phyloP scores from a whole-genome alignment of 2,888 invertebrate genomes.

The Cistogaster globosa region DNA sequence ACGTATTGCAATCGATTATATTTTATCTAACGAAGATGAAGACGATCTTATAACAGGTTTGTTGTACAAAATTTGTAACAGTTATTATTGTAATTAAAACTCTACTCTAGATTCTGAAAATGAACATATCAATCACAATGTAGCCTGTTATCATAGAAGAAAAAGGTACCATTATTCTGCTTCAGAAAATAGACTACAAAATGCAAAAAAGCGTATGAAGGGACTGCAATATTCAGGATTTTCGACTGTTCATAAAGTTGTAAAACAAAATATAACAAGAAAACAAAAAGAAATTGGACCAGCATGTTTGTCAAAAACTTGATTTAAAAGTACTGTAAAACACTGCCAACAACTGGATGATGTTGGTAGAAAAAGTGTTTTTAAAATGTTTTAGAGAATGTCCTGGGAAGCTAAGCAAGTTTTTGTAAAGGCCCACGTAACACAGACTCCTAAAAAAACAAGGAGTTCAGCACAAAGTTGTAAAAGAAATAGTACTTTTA shows the following conservation, averaged over 20 bases:
- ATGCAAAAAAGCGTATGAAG: conserved; percentile 16
- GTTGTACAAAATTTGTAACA: conserved; percentile 20
- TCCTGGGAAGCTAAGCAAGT: no score
- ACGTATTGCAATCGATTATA: conserved; percentile 20
- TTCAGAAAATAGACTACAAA: conserved; percentile 20
- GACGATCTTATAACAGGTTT: conserved; percentile 26
- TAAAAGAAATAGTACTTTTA: no score
- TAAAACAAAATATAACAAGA: conserved; percentile 11
- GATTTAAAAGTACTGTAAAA: no score
- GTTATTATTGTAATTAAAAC: conserved; percentile 22
- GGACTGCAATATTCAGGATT: conserved; percentile 15
- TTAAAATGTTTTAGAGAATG: no score
- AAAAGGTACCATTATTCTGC: background rate
- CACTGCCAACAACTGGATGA: no score
- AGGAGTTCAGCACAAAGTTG: no score
- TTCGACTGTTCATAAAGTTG: conserved; percentile 5
- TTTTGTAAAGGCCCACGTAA: no score
- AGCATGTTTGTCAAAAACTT: background rate
- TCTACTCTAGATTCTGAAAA: conserved; percentile 21
- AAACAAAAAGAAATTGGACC: background rate
- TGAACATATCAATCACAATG: conserved; percentile 7
- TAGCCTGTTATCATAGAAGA: conserved; percentile 7
- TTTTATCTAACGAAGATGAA: conserved; percentile 12
- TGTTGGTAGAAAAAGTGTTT: no score
- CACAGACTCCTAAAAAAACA: no score